These are phyloP conservation scores for Beaufortia kweichowensis DNA, from an alignment of 2,113 vertebrate species.

Conservation along the genomic window DNA sequence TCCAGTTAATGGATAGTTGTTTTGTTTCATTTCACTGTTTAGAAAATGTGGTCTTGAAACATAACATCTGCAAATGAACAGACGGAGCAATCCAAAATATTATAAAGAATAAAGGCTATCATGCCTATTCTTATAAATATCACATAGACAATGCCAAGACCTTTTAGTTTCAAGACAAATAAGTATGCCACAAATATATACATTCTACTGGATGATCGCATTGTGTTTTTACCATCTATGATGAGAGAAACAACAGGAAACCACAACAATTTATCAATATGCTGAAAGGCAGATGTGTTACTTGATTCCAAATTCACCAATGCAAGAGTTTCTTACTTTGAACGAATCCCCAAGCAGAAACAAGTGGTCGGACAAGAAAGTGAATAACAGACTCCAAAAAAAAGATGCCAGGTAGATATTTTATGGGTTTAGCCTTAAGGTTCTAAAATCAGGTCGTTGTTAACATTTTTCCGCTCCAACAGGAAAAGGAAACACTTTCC, in stretches of 20 bases:
- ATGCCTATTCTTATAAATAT: not conserved
- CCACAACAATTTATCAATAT: not conserved
- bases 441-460: constrained; percentile 37
- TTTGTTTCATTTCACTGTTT: not conserved
- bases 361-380: constrained; percentile 41
- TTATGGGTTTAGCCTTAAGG: constrained; percentile 23
- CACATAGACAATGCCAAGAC: not conserved
- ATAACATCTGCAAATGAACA: not conserved
- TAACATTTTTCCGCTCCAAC: constrained; percentile 37
- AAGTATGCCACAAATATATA: not conserved
- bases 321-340: not conserved
- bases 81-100: not conserved
- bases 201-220: not conserved
- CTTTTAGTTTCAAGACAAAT: not conserved
- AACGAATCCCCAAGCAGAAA: not conserved
- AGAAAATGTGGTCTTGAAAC: not conserved
- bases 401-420: constrained; percentile 41
- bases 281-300: not conserved
- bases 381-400: constrained; percentile 4
- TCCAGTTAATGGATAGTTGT: not conserved
- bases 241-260: not conserved
- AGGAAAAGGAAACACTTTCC: constrained; percentile 29
- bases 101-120: not conserved
- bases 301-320: not conserved
- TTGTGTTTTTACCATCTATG: not conserved